phyloP scores from a whole-genome alignment of 37 sponge, comb jelly and placozoan species.

The Petrosia ficiformis region DNA sequence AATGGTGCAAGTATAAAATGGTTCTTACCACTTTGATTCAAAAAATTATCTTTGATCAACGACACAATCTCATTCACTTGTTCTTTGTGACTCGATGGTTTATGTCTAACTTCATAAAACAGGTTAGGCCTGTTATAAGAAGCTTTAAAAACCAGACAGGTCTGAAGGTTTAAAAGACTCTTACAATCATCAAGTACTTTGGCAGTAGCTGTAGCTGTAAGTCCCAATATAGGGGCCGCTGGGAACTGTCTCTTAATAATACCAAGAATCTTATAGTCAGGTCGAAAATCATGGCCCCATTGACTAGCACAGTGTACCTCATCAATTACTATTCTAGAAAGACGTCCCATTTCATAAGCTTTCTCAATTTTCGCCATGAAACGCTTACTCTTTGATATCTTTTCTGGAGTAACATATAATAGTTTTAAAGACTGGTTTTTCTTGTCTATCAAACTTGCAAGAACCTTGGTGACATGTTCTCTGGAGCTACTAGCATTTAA shows the following conservation, averaged over 20 bases:
- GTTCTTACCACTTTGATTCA: slow-evolving; percentile 64
- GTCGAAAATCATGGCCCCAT: slow-evolving; percentile 99
- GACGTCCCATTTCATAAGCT: slow-evolving; percentile 56
- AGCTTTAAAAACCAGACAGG: slow-evolving; percentile 70
- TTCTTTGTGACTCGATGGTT: slow-evolving; percentile 43
- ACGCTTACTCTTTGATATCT: slow-evolving; percentile 80
- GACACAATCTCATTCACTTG: slow-evolving; percentile 57
- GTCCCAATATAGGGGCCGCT: slow-evolving; percentile 78
- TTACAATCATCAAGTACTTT: slow-evolving; percentile 72
- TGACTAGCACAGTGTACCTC: slow-evolving; percentile 96
- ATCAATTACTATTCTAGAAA: slow-evolving; percentile 89
- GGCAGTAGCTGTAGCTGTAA: slow-evolving; percentile 94
- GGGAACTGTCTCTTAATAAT: slow-evolving; percentile 87
- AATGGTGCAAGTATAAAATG: too few species aligned
- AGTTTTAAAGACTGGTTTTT: slow-evolving; percentile 43
- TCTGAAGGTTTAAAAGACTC: slow-evolving; percentile 49
- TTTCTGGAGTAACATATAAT: slow-evolving; percentile 94
- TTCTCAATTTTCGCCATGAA: slow-evolving; percentile 90
- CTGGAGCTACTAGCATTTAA: slow-evolving; percentile 58
- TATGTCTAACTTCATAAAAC: slow-evolving; percentile 77
- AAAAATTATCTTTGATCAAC: slow-evolving; percentile 72
- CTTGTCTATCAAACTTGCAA: slow-evolving; percentile 49
- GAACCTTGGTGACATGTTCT: slow-evolving; percentile 53
- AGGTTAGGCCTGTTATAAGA: slow-evolving; percentile 88
- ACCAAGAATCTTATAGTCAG: slow-evolving; percentile 91